Evolutionary conservation across 2,113 vertebrate genomes (phyloP), one percentile per base, ranked within the genome.

Genomic region (Speoplatyrhinus poulsoni): DNA sequence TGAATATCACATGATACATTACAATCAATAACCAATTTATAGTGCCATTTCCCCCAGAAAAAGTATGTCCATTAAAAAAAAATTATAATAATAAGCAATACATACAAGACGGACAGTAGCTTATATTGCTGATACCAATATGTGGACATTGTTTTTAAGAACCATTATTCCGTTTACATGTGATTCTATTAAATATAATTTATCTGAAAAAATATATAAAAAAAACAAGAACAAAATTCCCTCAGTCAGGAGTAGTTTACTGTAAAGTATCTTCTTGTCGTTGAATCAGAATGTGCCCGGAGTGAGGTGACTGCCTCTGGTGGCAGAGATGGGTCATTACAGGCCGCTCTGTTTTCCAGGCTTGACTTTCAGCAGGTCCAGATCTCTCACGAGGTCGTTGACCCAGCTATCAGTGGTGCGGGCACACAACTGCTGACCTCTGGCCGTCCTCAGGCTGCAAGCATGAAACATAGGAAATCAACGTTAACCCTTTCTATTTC

Each of bases 391-490:
- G 69, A 85, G 55, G 0, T 76, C 17, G 67, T 83, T 73, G 69
- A 93, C 90, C 92, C 92, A 93, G 0, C 12, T 0, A 9, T 61
- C 82, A 4, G 85, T 76, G 17, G 88, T 75, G 0, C 33, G 77
- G 59, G 61, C 89, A 26, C 92, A 93, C 69, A 93, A 50, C 41
- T 74, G 36, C 3, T 47, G 66, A 5, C 88, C 84, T 0, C 1
- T 11, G 12, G 13, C 67, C 0, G 80, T 91, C 56, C 11, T 86
- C 11, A 93, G 70, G 69, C 92, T 93, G 82, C 2, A 50, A 3
- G 17, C 10, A 67, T 52, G 11, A 41, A 15, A 60, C 49, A 32
- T n/a, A 54, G 13, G 6, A 26, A 26, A n/a, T 54, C 49, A 16
- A 16, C 52, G n/a, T n/a, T n/a, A n/a, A 8, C 36, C 7, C 36